Evolutionary conservation across 2,888 invertebrate species (phyloP).

Genomic region (Heteromurus nitidus): DNA sequence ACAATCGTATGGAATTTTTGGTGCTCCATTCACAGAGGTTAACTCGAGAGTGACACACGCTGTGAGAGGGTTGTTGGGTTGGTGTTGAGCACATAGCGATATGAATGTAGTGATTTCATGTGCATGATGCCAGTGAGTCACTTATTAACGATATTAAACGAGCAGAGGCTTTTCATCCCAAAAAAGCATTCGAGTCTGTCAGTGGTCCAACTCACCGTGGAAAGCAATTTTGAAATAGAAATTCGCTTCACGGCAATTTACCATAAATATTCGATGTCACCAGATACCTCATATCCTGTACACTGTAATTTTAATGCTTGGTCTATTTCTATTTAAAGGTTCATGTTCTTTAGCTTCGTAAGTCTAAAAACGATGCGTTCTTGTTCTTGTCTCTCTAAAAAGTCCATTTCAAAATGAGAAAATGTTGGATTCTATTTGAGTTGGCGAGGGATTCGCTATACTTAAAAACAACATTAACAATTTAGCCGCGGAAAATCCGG

Average conservation of each 20-base stretch:
- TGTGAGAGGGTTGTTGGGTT: conserved; percentile 4
- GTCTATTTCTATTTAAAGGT: no score
- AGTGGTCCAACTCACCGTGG: neutral
- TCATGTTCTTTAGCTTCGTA: no score
- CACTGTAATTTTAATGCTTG: no score
- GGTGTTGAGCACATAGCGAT: neutral
- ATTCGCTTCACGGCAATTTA: conserved; percentile 8
- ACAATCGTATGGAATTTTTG: conserved; percentile 9
- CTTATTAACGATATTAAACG: neutral
- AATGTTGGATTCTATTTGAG: no score
- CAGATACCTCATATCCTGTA: conserved; percentile 42
- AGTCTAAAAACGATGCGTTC: no score
- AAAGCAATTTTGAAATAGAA: conserved; percentile 5
- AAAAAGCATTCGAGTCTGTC: neutral
- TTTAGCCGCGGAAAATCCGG: no score
- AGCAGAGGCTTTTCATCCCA: neutral
- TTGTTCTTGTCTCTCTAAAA: no score
- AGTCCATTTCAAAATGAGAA: no score
- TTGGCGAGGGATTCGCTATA: no score
- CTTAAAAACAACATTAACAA: no score
- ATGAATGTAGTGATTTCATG: neutral
- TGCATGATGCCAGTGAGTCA: neutral
- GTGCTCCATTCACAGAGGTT: conserved; percentile 17
- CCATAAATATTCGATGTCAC: conserved; percentile 27
- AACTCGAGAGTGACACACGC: conserved; percentile 18